These are phyloP conservation scores for Eutrigla gurnardus DNA, from an alignment of 2,797 vertebrate genomes.

Conservation along the genomic window DNA sequence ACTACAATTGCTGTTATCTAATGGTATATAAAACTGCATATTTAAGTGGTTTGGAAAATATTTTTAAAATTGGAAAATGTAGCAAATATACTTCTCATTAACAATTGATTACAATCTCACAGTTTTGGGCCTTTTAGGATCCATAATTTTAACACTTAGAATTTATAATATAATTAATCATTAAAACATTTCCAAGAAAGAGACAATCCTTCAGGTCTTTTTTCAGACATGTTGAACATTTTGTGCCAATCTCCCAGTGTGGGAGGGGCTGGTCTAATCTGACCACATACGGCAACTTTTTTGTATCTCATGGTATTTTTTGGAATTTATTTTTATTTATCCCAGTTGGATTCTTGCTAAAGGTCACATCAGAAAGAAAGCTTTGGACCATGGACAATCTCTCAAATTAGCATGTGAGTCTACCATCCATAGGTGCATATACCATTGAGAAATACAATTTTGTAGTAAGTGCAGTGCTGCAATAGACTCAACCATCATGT, in stretches of 20 bases:
- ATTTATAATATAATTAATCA: neutral
- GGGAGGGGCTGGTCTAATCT: neutral
- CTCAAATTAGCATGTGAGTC: neutral
- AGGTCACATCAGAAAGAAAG: too few relatives aligned
- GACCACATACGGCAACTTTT: neutral
- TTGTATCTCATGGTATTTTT: too few relatives aligned
- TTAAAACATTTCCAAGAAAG: neutral
- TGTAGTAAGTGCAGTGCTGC: neutral
- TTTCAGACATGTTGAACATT: neutral
- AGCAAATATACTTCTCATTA: neutral
- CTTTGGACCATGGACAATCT: neutral
- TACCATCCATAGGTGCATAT: neutral
- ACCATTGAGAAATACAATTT: neutral
- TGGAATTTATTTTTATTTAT: too few relatives aligned
- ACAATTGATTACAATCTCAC: neutral
- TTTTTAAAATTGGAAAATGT: neutral
- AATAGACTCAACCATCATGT: constrained; percentile 4
- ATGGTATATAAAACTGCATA: neutral
- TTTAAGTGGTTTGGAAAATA: neutral
- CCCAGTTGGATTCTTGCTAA: too few relatives aligned
- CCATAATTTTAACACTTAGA: neutral
- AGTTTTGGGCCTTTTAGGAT: neutral
- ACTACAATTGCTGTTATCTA: neutral
- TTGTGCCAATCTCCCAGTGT: neutral
- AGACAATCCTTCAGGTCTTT: neutral